Percentiles rank a stretch among this genome's conserved stretches.
Conservation (phyloP, 92 coral and sea anemone genomes). For the Blastomussa wellsi region DNA sequence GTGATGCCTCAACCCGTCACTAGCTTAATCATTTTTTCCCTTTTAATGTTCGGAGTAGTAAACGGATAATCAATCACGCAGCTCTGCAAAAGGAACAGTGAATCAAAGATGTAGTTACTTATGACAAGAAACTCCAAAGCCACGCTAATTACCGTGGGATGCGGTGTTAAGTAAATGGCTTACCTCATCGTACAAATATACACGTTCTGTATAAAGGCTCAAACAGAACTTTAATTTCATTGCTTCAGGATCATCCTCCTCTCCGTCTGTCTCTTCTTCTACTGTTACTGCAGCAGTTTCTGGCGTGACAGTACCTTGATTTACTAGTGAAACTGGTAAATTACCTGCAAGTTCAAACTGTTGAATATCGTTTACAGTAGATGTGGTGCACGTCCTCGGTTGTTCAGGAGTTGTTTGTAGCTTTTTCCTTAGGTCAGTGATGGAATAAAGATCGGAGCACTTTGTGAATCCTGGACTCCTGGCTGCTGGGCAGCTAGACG, state of each 20-base stretch:
- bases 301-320: not conserved
- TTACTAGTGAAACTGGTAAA: not conserved
- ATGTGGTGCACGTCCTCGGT: not conserved
- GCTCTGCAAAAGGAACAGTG: not conserved
- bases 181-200: conserved; percentile 84
- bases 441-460: conserved; percentile 38
- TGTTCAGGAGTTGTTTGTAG: conserved; percentile 7
- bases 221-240: conserved; percentile 75
- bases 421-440: conserved; percentile 26
- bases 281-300: not conserved
- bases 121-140: not conserved
- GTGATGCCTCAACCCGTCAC: too few species aligned
- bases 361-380: not conserved
- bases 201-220: conserved; percentile 92
- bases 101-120: not conserved
- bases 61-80: not conserved
- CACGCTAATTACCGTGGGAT: too few species aligned
- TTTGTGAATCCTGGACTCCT: conserved; percentile 26
- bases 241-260: conserved; percentile 50
- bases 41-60: too few species aligned
- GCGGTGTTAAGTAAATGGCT: not conserved
- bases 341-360: not conserved
- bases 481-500: conserved; percentile 20
- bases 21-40: too few species aligned
- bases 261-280: conserved; percentile 25